These are phyloP conservation scores for Babylonia areolata DNA, from an alignment of 1,140 invertebrate genomes.

Conservation along the genomic window DNA sequence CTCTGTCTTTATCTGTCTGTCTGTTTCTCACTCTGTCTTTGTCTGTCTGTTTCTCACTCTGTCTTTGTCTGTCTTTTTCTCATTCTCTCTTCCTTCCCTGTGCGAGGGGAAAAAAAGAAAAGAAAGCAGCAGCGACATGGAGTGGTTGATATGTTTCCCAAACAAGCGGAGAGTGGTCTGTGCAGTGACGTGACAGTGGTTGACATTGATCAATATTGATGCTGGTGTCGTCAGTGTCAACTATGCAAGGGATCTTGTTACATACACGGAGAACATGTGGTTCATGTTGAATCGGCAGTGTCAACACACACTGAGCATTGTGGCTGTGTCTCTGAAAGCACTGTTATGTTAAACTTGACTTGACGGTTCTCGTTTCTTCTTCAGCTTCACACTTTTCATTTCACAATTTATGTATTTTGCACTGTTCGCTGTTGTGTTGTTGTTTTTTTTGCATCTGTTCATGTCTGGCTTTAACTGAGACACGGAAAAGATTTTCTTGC, in stretches of 20 bases:
- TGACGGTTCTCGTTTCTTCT: neutral
- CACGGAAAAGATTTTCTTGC: neutral
- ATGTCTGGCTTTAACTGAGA: too few species aligned
- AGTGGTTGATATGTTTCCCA: neutral
- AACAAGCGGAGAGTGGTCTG: neutral
- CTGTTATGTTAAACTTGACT: neutral
- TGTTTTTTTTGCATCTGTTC: too few species aligned
- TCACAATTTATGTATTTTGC: neutral
- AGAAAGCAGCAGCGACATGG: neutral
- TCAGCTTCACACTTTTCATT: neutral
- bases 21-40: neutral
- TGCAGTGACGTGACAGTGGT: neutral
- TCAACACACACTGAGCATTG: neutral
- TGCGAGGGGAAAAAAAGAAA: neutral
- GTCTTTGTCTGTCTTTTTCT: neutral
- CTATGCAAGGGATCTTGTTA: slow-evolving; percentile 3
- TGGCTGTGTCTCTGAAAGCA: neutral
- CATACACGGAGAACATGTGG: neutral
- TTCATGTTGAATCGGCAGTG: neutral
- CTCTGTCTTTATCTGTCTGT: neutral
- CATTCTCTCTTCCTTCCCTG: neutral
- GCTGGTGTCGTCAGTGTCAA: neutral
- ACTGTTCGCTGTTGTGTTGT: neutral
- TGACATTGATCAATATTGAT: neutral
- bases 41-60: neutral